phyloP scores from a whole-genome alignment of 2,113 vertebrate genomes.

The Embiotoca jacksoni region DNA sequence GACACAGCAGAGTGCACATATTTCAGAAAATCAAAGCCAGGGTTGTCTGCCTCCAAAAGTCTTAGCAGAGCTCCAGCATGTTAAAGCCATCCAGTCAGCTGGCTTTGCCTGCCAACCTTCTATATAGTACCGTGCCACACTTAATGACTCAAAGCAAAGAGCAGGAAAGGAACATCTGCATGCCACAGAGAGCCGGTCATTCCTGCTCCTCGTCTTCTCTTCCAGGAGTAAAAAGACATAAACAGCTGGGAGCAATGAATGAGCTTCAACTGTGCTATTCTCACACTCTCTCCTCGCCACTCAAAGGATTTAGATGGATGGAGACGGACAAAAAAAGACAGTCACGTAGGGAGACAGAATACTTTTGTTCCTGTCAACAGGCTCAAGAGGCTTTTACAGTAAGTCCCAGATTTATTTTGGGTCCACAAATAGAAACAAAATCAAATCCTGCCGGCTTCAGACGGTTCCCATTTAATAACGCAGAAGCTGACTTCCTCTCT shows the following conservation, averaged over 20 bases:
- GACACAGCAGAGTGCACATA: conserved; percentile 20
- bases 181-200: conserved; percentile 49
- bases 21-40: conserved; percentile 53
- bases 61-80: conserved; percentile 13
- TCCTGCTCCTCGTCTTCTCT: conserved; percentile 42
- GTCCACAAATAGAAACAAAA: conserved; percentile 71
- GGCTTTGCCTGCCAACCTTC: conserved; percentile 39
- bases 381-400: conserved; percentile 59
- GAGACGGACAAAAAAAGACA: conserved; percentile 61
- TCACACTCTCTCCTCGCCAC: conserved; percentile 37
- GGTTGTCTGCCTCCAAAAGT: conserved; percentile 31
- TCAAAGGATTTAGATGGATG: conserved; percentile 63
- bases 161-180: conserved; percentile 50
- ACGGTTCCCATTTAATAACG: conserved; percentile 72
- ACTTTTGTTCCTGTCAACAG: conserved; percentile 68
- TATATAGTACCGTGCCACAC: conserved; percentile 29
- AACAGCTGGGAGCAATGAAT: conserved; percentile 74
- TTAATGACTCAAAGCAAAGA: conserved; percentile 58
- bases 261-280: conserved; percentile 46
- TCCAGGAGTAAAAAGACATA: conserved; percentile 60
- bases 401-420: conserved; percentile 64
- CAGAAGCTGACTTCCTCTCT: conserved; percentile 39
- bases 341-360: conserved; percentile 63
- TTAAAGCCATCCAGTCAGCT: conserved; percentile 40
- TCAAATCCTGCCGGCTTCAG: conserved; percentile 69